A percentile compares a stretch with the other conserved stretches of the same genome.
These are phyloP conservation scores for Nipponacmea schrenckii DNA, from an alignment of 2,888 invertebrate species.

Conservation along the genomic window DNA sequence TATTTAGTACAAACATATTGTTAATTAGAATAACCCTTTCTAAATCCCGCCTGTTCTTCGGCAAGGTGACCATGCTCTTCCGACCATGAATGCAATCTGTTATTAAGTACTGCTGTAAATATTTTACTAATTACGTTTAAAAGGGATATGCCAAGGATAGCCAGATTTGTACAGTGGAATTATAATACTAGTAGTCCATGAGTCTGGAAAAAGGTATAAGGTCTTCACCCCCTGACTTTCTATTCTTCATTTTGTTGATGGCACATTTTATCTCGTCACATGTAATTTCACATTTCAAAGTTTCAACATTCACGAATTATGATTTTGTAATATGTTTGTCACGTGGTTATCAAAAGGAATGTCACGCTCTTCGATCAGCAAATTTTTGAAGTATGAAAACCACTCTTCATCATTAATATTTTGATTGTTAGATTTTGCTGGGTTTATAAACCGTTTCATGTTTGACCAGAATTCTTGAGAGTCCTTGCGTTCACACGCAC, in stretches of 20 bases:
- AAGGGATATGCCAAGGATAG: background rate
- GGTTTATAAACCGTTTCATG: no score
- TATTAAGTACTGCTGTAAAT: background rate
- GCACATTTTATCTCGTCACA: background rate
- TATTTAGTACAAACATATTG: background rate
- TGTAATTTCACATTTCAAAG: no score
- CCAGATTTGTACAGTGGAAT: background rate
- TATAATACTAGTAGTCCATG: background rate
- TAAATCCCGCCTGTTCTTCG: constrained; percentile 2
- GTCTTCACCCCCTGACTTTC: background rate
- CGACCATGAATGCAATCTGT: background rate
- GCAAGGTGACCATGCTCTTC: background rate
- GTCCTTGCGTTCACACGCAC: background rate
- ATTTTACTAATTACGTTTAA: background rate
- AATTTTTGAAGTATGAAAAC: background rate
- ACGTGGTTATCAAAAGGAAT: background rate
- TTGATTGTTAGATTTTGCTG: no score
- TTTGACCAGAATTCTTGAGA: background rate
- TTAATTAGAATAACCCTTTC: background rate
- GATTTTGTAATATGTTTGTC: no score
- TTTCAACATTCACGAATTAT: no score
- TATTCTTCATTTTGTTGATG: constrained; percentile 1
- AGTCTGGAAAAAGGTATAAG: background rate
- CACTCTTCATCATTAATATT: no score
- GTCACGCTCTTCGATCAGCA: background rate